These are phyloP conservation scores for Pogona vitticeps DNA, from an alignment of 2,113 vertebrate species.

Conservation along the genomic window DNA sequence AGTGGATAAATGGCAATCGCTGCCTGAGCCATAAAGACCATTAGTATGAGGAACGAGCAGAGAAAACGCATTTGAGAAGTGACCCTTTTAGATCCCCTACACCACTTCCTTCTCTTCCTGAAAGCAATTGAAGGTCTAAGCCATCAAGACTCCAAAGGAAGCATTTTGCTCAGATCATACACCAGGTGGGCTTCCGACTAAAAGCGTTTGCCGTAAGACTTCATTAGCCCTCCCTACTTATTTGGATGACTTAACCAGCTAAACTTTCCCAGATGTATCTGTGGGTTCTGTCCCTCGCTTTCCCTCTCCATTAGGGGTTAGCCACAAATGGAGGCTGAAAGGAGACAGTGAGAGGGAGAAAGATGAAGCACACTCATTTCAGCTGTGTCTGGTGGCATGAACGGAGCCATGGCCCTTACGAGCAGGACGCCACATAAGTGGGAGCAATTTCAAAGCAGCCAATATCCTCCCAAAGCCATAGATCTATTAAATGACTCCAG, in stretches of 20 bases:
- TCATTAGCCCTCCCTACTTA: not conserved
- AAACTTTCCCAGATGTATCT: slow-evolving; percentile 29
- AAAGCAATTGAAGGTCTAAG: not conserved
- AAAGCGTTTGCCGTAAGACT: slow-evolving; percentile 24
- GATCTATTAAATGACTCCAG: slow-evolving; percentile 38
- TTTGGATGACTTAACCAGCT: slow-evolving; percentile 4
- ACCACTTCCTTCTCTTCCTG: slow-evolving; percentile 47
- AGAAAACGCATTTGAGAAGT: slow-evolving; percentile 21
- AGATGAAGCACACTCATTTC: slow-evolving; percentile 50
- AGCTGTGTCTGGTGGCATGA: slow-evolving; percentile 49
- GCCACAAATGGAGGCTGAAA: slow-evolving; percentile 58
- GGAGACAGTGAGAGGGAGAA: slow-evolving; percentile 37
- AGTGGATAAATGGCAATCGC: not conserved
- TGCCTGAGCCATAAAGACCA: slow-evolving; percentile 34
- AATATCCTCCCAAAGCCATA: slow-evolving; percentile 59
- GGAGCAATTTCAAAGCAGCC: slow-evolving; percentile 40
- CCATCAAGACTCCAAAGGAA: not conserved
- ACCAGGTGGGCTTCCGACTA: not conserved
- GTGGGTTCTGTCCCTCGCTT: slow-evolving; percentile 42
- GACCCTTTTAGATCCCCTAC: not conserved
- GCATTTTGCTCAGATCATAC: slow-evolving; percentile 15
- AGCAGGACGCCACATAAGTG: slow-evolving; percentile 44
- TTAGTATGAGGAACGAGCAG: not conserved
- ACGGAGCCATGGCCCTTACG: slow-evolving; percentile 46
- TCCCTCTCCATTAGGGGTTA: slow-evolving; percentile 65